These are phyloP conservation scores for Caradrina clavipalpis DNA, from an alignment of 2,888 invertebrate genomes.

Conservation along the genomic window DNA sequence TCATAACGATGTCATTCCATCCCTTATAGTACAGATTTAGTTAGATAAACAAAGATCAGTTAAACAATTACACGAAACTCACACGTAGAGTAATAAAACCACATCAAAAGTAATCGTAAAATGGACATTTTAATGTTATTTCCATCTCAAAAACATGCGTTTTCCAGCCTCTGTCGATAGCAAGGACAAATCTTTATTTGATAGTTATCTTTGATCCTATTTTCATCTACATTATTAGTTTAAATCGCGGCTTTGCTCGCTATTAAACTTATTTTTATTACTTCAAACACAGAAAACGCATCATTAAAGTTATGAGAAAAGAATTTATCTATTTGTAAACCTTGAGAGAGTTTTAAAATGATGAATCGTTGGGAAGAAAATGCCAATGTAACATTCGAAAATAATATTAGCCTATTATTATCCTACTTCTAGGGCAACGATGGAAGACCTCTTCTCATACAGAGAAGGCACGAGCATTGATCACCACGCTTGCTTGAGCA, in stretches of 20 bases:
- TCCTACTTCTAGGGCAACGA: no score
- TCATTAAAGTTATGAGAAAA: constrained; percentile 7
- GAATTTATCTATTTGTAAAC: constrained; percentile 20
- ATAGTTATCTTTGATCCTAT: constrained; percentile 43
- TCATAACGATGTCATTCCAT: no score
- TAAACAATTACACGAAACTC: not conserved
- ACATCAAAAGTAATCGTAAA: constrained; percentile 26
- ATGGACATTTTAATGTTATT: not conserved
- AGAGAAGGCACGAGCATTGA: no score
- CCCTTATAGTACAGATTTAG: no score
- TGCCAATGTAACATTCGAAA: not conserved
- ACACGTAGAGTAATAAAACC: not conserved
- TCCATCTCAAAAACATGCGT: not conserved
- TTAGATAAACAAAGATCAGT: not conserved
- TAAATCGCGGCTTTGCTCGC: constrained; percentile 7
- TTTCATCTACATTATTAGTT: constrained; percentile 23
- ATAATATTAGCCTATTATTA: no score
- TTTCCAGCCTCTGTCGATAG: constrained; percentile 3
- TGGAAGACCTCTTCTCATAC: no score
- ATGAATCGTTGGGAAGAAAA: constrained; percentile 12
- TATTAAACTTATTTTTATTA: constrained; percentile 38
- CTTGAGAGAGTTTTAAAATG: constrained; percentile 24
- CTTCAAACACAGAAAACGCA: constrained; percentile 30
- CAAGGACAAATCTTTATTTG: constrained; percentile 1
- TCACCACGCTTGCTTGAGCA: no score